Evolutionary conservation across 1,140 invertebrate species (phyloP), one percentile per base, ranked within the genome.

Genomic region (Cylas formicarius): DNA sequence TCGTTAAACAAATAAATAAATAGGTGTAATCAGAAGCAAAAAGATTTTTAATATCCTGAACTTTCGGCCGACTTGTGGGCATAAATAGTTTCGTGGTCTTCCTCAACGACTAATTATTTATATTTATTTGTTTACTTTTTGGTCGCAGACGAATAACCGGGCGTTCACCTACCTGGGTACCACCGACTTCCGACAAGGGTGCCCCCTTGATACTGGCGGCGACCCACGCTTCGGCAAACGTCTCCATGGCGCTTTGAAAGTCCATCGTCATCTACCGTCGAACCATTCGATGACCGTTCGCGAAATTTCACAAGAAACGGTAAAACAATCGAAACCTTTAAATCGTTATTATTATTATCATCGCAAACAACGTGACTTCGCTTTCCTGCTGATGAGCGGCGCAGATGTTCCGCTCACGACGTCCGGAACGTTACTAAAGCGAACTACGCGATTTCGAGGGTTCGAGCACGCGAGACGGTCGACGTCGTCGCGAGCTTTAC

Each of bases 161-260:
- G 10, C 14, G 7, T 2, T 34, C 26, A 27, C 13, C 26, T 54
- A 81, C 78, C 77, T 81, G 80, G 54, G 74, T 69, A 49, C 73
- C 32, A 49, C 73, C 32, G 17, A 65, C 63, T 52, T 74, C 72
- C 34, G 63, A 65, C 5, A 69, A 59, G 5, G 61, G 66, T 54
- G 72, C 70, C 46, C 73, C 72, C 63, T 87, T 86, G 55, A 85
- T 84, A 66, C 91, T 93, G 63, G 89, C 89, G 43, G 89, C 90
- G 56, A 91, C 87, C 91, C 91, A 95, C 51, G 90, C 90, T 73
- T 94, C 91, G 36, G 90, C 89, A 67, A 95, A 94, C 51, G 90
- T 93, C 74, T 95, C 90, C 89, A 94, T 92, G 52, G 90, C 90
- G 76, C 88, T 90, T 74, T 92, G 88, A 79, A 92, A 91, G 83